Evolutionary conservation across 2,888 invertebrate species (phyloP), one percentile per base, ranked within the genome.

Genomic region (Xestia ashworthii): DNA sequence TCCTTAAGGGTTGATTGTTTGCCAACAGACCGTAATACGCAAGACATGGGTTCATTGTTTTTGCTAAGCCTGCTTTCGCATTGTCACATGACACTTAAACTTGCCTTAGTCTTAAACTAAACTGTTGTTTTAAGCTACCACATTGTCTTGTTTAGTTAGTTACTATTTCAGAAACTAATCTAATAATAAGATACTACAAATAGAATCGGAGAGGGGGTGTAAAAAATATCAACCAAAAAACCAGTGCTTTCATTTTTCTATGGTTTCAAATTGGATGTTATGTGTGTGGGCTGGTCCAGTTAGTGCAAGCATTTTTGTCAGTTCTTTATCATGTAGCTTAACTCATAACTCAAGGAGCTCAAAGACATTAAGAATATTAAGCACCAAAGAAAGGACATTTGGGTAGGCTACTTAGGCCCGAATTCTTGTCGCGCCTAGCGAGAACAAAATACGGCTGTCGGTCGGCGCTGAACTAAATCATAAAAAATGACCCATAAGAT

Each of bases 1-100:
- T 70, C 25, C 72, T 25, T 67, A 64, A 53, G 72, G 64, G 82
- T 66, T 44, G 64, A 55, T 71, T 85, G 73, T 83, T 78, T 60
- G 67, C 62, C 44, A 66, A 64, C 68, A 71, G 66, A 50, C 65
- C 68, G 62, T 80, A 67, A 58, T 67, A 64, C 60, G 55, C 69
- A 76, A 76, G 81, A 80, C 87, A 74, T 74, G 84, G 76, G 87
- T 74, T 72, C 69, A 80, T 80, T 84, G 84, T 84, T 71, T 86
- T 74, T 71, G 73, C 50, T 83, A 58, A 68, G 44, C 25, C 48
- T 46, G 32, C 22, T 71, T 14, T 66, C 48, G 3, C 72, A 50
- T 69, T 74, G 64, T 74, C 68, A 53, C 55, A 58, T 68, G 55
- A 64, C 50, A 60, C 58, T 25, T 64, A 64, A 64, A 41, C n/a